Base-by-base conservation (phyloP, 2,888 invertebrate species). In the Dicycla oo region DNA sequence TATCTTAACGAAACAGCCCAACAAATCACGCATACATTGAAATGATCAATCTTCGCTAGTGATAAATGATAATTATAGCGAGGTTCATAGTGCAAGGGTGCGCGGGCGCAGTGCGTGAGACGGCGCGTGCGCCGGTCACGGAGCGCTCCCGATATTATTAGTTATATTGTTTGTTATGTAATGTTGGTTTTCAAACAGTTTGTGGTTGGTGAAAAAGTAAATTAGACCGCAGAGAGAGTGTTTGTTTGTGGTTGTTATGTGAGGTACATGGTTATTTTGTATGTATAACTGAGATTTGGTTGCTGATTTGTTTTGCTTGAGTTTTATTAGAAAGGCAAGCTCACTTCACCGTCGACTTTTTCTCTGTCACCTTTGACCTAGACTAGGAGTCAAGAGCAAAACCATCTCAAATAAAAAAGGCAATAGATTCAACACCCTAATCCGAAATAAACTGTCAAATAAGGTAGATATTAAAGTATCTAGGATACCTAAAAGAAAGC, bases 71-170 rank as follows among this genome's bases (percentile, higher is more conserved):
- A 84, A 87, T 88, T 86, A 79, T 77, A 58, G 69, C 69, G 53
- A 71, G 83, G 90, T 90, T 90, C 88, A 90, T 84, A 88, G 90
- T 81, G 87, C 84, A 87, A 86, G 86, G 88, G 86, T 87, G 82
- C 84, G 86, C 81, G 72, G 80, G 78, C 84, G 85, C 83, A 81
- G 81, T 83, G 86, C 87, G 89, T 86, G 82, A 80, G 82, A 51
- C 78, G 83, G 87, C 91, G 91, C 92, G 91, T 90, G 92, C 91
- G 89, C 87, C 74, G 60, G 72, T 86, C 85, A 86, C 85, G 85
- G 73, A 70, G 47, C 64, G 80, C 78, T 82, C 75, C 83, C 63
- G 86, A 83, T 81, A 64, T 68, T 66, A 73, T 80, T 81, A 79
- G 67, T 80, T 70, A 78, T 64, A 70, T 73, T 81, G 75, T 86